Evolutionary conservation across 2,113 vertebrate genomes (phyloP), one percentile per base, ranked within the genome.

Genomic region (Silurus asotus): DNA sequence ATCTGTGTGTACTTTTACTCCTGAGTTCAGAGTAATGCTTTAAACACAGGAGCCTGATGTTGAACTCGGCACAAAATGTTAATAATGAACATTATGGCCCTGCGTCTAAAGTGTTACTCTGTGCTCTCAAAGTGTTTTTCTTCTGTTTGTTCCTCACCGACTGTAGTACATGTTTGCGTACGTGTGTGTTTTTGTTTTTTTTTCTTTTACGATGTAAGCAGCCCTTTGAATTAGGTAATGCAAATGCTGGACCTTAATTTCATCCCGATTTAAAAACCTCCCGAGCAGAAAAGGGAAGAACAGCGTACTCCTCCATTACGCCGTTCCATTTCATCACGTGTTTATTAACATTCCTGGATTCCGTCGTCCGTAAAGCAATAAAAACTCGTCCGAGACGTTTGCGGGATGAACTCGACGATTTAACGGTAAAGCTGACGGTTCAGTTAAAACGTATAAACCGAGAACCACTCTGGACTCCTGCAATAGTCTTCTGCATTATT

Each of bases 251-350:
- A 74, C 37, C 70, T 64, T 14, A 13, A 85, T 48, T 45, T 81
- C 72, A 45, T 28, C 45, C 67, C 85, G 79, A 86, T 25, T 25
- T 37, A 76, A 53, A 76, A 51, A 69, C 17, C 3, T 87, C 51
- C 58, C 20, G 53, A 70, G 85, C 45, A 85, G 61, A 84, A 76
- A 37, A 84, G 75, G 56, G 84, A 53, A 89, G 83, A 81, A n/a
- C 58, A 74, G 55, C 14, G 19, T 82, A 64, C 75, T 77, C 72
- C 75, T 77, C 72, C 48, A 25, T 83, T 51, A 74, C 58, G 80
- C 65, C 65, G 75, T 84, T 84, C 61, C 11, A 75, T 61, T n/a
- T 84, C 55, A 74, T 51, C n/a, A 5, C 51, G 20, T 53, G n/a
- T 28, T 55, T n/a, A 82, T 67, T 82, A 67, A 55, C 23, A 82